Conservation (phyloP, 2,113 vertebrate genomes). For the Clarias magur region DNA sequence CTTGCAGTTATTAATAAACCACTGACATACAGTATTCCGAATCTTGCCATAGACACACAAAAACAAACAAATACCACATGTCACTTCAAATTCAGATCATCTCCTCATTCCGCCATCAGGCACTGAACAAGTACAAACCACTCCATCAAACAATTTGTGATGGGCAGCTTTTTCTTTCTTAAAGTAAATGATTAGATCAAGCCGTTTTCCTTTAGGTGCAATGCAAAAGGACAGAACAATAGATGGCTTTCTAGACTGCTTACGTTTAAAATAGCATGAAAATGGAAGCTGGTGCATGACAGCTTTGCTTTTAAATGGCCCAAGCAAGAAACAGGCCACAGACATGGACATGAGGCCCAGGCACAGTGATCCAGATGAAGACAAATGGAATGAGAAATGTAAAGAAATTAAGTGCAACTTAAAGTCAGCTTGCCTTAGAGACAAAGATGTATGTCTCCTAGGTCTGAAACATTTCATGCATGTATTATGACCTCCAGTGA, state of each 20-base stretch:
- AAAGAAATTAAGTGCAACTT: conserved; percentile 21
- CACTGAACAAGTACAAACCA: not conserved
- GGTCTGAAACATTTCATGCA: not conserved
- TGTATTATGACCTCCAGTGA: not conserved
- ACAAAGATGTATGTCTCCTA: conserved; percentile 14
- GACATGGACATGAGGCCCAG: not conserved
- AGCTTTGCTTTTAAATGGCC: conserved; percentile 30
- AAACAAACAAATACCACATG: conserved; percentile 49
- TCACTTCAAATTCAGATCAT: conserved; percentile 53
- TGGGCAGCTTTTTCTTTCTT: conserved; percentile 8
- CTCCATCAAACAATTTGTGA: conserved; percentile 36
- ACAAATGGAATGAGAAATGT: conserved; percentile 33
- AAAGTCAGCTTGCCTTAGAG: conserved; percentile 2
- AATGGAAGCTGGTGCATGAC: conserved; percentile 18
- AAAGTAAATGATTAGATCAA: conserved; percentile 40
- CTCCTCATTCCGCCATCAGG: conserved; percentile 26
- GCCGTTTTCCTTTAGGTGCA: conserved; percentile 4
- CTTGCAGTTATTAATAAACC: not conserved
- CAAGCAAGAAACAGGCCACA: conserved; percentile 18
- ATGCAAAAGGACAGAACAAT: conserved; percentile 26
- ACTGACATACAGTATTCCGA: not conserved
- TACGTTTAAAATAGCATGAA: conserved; percentile 39
- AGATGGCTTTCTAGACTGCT: conserved; percentile 18
- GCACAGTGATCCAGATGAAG: not conserved
- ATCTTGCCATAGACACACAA: conserved; percentile 37